Base-by-base conservation (phyloP, 1,140 invertebrate species). In the Nixonia krombeini region DNA sequence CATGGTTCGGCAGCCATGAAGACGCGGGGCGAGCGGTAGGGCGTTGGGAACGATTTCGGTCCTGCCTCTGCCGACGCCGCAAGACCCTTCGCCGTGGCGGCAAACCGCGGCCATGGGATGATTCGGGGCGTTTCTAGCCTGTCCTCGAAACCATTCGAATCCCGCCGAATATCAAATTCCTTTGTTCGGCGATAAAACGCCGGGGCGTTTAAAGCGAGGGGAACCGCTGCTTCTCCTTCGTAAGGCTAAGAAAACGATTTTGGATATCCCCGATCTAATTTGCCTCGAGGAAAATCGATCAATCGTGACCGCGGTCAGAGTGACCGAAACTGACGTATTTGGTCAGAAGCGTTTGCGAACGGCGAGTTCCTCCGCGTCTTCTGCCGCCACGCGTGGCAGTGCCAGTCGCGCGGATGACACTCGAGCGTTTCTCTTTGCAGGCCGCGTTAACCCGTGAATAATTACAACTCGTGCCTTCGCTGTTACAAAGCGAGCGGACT, bases 101-200 rank as follows among this genome's bases (percentile, higher is more conserved):
- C 37, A 35, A 50, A 41, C 59, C 58, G 28, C 65, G 51, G 72
- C 45, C 65, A 58, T 68, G 51, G 50, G 66, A 75, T 75, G 70
- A 74, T 74, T 58, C 67, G 70, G 74, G 79, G 78, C 76, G 78
- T 73, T 76, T 75, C 77, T 75, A 65, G 51, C 25, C 46, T 70
- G 52, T 69, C 42, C 66, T 74, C 51, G 51, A 62, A 63, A 66
- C 57, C 57, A 62, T 62, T 70, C 62, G 53, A 65, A 66, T 70
- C 56, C 52, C 50, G 53, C 49, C 53, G 40, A 57, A 66, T 66
- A 65, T 65, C 56, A 57, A 61, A 61, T 62, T 28, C 28, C 67
- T 70, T 70, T 70, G 56, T 70, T 70, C 12, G 23, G 25, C 35
- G 55, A 53, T 50, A 42, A 42, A 62, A 70, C 21, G 6, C 6